Base-by-base conservation (phyloP, 2,797 vertebrate genomes). In the Spatula versicolor region DNA sequence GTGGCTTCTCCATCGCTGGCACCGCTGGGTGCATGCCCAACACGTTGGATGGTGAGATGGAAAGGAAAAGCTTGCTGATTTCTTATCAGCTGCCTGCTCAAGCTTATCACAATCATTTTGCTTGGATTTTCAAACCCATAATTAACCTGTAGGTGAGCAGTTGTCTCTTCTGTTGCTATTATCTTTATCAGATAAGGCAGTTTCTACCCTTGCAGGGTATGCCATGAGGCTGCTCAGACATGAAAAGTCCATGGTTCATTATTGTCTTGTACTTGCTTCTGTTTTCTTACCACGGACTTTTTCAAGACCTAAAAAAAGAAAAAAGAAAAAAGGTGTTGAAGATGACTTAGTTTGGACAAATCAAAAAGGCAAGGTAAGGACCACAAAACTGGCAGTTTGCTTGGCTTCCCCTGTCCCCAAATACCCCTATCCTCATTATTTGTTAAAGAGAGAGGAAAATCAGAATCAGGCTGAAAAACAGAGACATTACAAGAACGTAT, bases 11-110 rank as follows among this genome's bases (percentile, higher is more conserved):
- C 54, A 4, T 37, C 0, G 1, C 72, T 30, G 11, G 48, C 5
- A 0, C 22, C 21, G 30, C 56, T 28, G 37, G 12, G 18, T 4
- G 1, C 9, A 13, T 33, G 45, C 23, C 22, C 52, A 22, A 3
- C 0, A 1, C 19, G 14, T 13, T 26, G 56, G 39, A 5, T 17
- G n/a, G 62, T 12, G 73, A 28, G 63, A 43, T 69, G 28, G 25
- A 58, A 54, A 54, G 58, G 19, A 60, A 77, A 59, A 55, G 26
- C 16, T 72, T 33, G 64, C 9, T 55, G 26, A 11, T 85, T 66
- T 81, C 52, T 60, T 56, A n/a, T 39, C 55, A 21, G 23, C 66
- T 37, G 25, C 63, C 55, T 78, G 28, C 56, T 73, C 31, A 3
- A 3, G 14, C 25, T 54, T 58, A 54, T 33, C 1, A 1, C 33